Percentiles rank a stretch among this genome's conserved stretches.
phyloP scores from a whole-genome alignment of 2,113 vertebrate genomes.

The Psettodes erumei region DNA sequence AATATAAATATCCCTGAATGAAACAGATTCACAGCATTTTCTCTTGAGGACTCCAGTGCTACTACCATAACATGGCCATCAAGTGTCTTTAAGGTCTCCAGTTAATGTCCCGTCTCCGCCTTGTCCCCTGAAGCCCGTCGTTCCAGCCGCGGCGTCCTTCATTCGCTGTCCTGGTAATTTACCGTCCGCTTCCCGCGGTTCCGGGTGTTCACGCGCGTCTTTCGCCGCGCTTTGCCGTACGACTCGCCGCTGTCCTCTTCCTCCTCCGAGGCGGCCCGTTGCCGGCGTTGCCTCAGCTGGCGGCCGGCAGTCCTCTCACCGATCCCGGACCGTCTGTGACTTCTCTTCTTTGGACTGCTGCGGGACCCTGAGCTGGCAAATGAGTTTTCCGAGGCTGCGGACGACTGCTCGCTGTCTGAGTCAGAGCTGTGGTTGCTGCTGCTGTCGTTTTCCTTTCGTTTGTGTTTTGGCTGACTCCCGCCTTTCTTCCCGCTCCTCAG shows the following conservation, averaged over 20 bases:
- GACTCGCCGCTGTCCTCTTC: slow-evolving; percentile 76
- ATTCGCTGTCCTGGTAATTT: slow-evolving; percentile 84
- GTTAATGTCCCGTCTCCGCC: slow-evolving; percentile 68
- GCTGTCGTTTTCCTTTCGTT: slow-evolving; percentile 68
- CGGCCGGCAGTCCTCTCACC: slow-evolving; percentile 47
- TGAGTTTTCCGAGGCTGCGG: slow-evolving; percentile 69
- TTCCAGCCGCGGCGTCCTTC: slow-evolving; percentile 52
- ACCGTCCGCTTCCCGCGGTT: slow-evolving; percentile 83
- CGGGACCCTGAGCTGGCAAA: slow-evolving; percentile 76
- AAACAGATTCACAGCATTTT: slow-evolving; percentile 88
- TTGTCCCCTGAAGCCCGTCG: slow-evolving; percentile 14
- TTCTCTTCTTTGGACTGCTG: slow-evolving; percentile 78
- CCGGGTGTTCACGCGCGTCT: slow-evolving; percentile 77
- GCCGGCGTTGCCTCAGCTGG: slow-evolving; percentile 49
- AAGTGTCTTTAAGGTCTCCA: slow-evolving; percentile 78
- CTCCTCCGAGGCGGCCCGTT: slow-evolving; percentile 53
- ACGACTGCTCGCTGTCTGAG: slow-evolving; percentile 70
- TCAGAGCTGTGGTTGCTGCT: slow-evolving; percentile 66
- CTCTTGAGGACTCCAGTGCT: slow-evolving; percentile 85
- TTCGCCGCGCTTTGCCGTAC: slow-evolving; percentile 40
- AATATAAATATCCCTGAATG: slow-evolving; percentile 90
- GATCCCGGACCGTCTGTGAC: slow-evolving; percentile 30
- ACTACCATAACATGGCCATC: slow-evolving; percentile 81
- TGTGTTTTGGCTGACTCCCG: slow-evolving; percentile 46
- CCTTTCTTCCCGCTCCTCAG: slow-evolving; percentile 35